A percentile compares a stretch with the other conserved stretches of the same genome.
phyloP scores from a whole-genome alignment of 2,888 invertebrate species.

The Chydorus sphaericus region DNA sequence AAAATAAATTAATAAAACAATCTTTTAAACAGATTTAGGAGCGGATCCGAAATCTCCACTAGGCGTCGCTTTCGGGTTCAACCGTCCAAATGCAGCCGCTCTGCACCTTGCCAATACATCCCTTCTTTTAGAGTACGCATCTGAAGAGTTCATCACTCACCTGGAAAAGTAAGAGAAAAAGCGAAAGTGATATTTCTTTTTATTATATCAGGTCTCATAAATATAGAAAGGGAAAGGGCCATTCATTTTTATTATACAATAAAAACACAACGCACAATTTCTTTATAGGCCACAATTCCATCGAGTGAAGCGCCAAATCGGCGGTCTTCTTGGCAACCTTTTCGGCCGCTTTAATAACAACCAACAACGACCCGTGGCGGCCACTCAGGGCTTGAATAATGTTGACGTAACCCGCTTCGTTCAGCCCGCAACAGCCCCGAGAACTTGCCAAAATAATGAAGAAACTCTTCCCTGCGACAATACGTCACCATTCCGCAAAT shows the following conservation, averaged over 20 bases:
- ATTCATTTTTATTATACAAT: neutral
- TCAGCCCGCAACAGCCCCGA: constrained; percentile 42
- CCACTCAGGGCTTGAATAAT: constrained; percentile 47
- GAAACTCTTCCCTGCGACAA: constrained; percentile 51
- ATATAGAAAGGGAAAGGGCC: neutral
- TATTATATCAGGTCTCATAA: neutral
- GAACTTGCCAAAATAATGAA: constrained; percentile 57
- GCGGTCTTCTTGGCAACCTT: constrained; percentile 8
- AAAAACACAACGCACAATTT: neutral
- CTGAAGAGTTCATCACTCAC: constrained; percentile 66
- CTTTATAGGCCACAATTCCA: constrained; percentile 14
- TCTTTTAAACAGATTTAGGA: constrained; percentile 43
- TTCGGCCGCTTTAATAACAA: no score
- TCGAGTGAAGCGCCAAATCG: constrained; percentile 18
- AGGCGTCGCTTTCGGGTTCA: constrained; percentile 78
- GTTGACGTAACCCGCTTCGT: constrained; percentile 60
- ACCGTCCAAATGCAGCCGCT: constrained; percentile 73
- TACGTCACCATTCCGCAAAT: constrained; percentile 37
- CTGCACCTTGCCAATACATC: constrained; percentile 71
- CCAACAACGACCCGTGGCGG: constrained; percentile 10
- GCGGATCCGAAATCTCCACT: constrained; percentile 73
- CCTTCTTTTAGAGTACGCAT: constrained; percentile 68
- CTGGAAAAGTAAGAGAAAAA: constrained; percentile 35
- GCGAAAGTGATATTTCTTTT: neutral
- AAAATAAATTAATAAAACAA: neutral